Base-by-base conservation (phyloP, 2,797 vertebrate genomes). In the Bothrops alternatus region DNA sequence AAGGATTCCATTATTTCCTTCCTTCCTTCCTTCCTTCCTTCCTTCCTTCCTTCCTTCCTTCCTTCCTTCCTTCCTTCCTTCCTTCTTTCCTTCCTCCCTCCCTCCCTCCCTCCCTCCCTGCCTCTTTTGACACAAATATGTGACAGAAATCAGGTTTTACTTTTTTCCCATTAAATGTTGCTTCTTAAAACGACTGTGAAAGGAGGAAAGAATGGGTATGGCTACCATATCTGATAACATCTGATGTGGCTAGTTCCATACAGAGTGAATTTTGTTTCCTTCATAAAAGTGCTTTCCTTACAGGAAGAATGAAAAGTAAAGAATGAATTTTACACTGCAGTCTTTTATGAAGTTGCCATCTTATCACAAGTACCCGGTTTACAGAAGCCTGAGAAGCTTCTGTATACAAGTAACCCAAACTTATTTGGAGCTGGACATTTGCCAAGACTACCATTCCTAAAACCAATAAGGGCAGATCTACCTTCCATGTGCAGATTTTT, bases 71-170 rank as follows among this genome's bases (percentile, higher is more conserved):
- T 57, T 57, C 56, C 56, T 14, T 57, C 12, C 63, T 14, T 2
- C 4, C 63, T 65, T 0, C 58, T 20, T 60, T 6, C 20, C 60
- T 61, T 2, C 60, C 58, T 60, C 0, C n/a, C 13, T 6, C 1
- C n/a, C 14, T 69, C 2, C 32, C 69, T 63, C 0, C 65, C 32
- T 73, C 25, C 25, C 60, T 6, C 18, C 16, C 69, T 23, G 0
- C 32, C 32, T 55, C 63, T 92, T 86, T 93, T 91, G 94, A 87
- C 8, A 93, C 92, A 95, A 90, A 16, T 32, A 86, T 63, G n/a
- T 78, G n/a, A 57, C 25, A 69, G 16, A 23, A 28, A 55, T 28
- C 3, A 87, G 20, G 2, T 57, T 56, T 73, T 16, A 7, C 18
- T 58, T 42, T 87, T 37, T 4, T 6, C 12, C 11, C 12, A 8